Percentiles rank a stretch among this genome's conserved stretches.
These are phyloP conservation scores for Lysandra bellargus DNA, from an alignment of 2,888 invertebrate genomes.

Conservation along the genomic window DNA sequence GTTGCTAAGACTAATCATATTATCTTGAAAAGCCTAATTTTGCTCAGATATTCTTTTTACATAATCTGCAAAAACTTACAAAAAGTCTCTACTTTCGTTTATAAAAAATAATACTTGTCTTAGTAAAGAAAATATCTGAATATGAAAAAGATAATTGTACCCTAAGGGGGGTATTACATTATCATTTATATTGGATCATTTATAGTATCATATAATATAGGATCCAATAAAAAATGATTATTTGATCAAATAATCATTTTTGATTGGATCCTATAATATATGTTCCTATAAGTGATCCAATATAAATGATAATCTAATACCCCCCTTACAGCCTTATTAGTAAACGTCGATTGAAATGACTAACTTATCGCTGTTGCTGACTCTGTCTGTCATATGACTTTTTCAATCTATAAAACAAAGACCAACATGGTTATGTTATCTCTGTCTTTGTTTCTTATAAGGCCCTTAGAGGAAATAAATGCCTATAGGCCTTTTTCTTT, in stretches of 20 bases:
- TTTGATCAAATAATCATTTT: too few relatives aligned
- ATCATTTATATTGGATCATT: too few relatives aligned
- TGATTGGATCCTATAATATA: too few relatives aligned
- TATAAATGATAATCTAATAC: too few relatives aligned
- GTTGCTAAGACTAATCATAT: slow-evolving; percentile 28
- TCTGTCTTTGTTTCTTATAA: neutral
- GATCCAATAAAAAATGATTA: too few relatives aligned
- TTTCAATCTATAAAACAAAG: neutral
- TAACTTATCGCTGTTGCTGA: neutral
- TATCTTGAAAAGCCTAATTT: slow-evolving; percentile 9
- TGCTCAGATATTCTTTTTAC: neutral
- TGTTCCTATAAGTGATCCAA: too few relatives aligned
- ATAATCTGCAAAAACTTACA: neutral
- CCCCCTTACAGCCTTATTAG: too few relatives aligned
- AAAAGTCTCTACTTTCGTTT: neutral
- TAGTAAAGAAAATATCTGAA: neutral
- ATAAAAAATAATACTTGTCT: neutral
- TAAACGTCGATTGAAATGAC: too few relatives aligned
- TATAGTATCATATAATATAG: too few relatives aligned
- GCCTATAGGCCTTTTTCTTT: neutral
- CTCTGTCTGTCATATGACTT: neutral
- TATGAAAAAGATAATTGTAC: neutral
- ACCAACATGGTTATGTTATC: neutral
- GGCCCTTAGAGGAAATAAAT: neutral
- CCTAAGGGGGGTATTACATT: too few relatives aligned